phyloP scores from a whole-genome alignment of 2,797 vertebrate genomes.

The Columba guinea region DNA sequence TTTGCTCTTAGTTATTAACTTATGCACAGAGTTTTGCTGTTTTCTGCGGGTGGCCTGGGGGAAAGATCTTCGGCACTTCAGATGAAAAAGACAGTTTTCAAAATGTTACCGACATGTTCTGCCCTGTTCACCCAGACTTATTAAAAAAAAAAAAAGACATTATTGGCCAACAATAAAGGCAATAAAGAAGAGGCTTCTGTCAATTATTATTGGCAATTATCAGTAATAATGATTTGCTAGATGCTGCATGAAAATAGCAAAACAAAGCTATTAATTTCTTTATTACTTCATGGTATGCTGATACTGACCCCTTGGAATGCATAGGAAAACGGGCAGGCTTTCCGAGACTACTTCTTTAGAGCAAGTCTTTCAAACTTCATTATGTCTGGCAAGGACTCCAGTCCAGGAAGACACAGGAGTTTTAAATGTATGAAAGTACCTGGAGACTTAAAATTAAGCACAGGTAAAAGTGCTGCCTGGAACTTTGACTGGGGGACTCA shows the following conservation, averaged over 20 bases:
- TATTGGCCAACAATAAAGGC: background rate
- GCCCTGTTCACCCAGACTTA: background rate
- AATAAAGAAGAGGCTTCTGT: background rate
- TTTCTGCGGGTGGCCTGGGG: background rate
- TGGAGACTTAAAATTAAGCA: background rate
- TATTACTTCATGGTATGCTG: background rate
- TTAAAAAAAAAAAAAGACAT: background rate
- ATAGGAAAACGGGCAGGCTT: background rate
- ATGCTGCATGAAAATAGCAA: background rate
- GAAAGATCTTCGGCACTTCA: slow-evolving; percentile 7
- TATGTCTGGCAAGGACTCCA: background rate
- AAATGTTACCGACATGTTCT: background rate
- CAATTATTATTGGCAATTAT: background rate
- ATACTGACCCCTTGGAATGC: background rate
- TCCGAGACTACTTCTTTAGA: background rate
- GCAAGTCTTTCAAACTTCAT: background rate
- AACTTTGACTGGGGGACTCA: background rate
- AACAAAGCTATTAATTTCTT: background rate
- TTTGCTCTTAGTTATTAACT: slow-evolving; percentile 48
- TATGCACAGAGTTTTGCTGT: background rate
- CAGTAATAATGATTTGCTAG: background rate
- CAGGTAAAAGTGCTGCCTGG: background rate
- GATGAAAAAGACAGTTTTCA: slow-evolving; percentile 8
- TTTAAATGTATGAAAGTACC: background rate
- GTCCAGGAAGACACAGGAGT: background rate